Evolutionary conservation across 2,888 invertebrate species (phyloP), one percentile per base, ranked within the genome.

Genomic region (Drosophila mulleri): DNA sequence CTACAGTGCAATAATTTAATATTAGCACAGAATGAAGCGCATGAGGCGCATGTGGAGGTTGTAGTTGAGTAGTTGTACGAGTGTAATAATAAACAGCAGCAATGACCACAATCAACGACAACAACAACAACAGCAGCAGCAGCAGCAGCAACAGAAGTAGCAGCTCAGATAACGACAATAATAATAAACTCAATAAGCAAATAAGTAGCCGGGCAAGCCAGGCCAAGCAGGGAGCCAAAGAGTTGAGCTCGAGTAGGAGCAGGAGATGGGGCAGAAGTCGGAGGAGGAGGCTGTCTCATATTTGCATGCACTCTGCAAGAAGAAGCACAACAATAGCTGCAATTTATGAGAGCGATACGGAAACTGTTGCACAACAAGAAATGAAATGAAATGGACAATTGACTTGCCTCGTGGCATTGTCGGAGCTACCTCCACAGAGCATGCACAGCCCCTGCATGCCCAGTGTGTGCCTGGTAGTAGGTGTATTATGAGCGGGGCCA

Each of bases 341-440:
- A 72, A 76, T 80, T 83, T 83, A 76, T 76, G 76, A 83, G 61
- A 64, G 81, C 52, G 65, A 69, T 67, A 67, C 42, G 37, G 41
- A 42, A 68, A 68, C 53, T 58, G 58, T 23, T 47, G 58, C 68
- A 59, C 45, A 48, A 47, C 16, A 52, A 52, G 20, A 23, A 23
- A 23, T 23, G 57, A 47, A 53, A 72, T 32, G 58, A 61, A 62
- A 52, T 73, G 73, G 67, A 83, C 88, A 88, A 88, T 88, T 85
- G 88, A 76, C 75, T 85, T 84, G 84, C 88, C 88, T 74, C 86
- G 88, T 83, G 83, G 83, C 88, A 82, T 72, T 77, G 75, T 81
- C 56, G 42, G 29, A 54, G 72, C 42, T 56, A 42, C 1, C 53
- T 32, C 3, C 18, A 50, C 8, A 3, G 16, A 29, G 8, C 29